These are phyloP conservation scores for Aphaenogaster floridana DNA, from an alignment of 1,140 invertebrate genomes.

Conservation along the genomic window DNA sequence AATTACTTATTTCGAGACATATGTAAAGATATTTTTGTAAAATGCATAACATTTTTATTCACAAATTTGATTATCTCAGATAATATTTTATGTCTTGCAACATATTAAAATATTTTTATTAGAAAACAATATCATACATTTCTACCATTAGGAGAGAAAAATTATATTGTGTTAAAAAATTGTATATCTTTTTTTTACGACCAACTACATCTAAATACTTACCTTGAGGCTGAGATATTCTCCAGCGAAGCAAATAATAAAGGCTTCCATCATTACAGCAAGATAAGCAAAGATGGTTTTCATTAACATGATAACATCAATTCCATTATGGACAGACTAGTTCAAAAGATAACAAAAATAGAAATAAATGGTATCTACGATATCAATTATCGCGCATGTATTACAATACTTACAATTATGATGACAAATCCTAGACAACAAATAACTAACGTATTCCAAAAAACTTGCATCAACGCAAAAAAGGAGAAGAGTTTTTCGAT, in stretches of 20 bases:
- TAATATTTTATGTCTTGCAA: background rate
- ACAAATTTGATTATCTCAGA: background rate
- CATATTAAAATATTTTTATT: background rate
- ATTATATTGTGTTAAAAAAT: background rate
- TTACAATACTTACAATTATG: constrained; percentile 34
- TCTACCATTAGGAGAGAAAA: background rate
- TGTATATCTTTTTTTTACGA: too few species aligned
- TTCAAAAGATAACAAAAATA: background rate
- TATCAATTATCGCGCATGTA: background rate
- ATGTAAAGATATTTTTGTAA: too few species aligned
- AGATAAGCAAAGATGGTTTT: background rate
- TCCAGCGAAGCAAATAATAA: constrained; percentile 57
- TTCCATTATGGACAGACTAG: constrained; percentile 24
- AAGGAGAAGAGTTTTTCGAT: background rate
- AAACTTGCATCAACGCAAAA: too few species aligned
- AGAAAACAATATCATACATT: background rate
- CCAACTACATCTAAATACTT: background rate
- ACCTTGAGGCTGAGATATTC: constrained; percentile 53
- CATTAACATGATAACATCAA: background rate
- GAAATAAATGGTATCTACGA: background rate
- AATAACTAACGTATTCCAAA: too few species aligned
- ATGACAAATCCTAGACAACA: background rate
- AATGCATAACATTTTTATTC: too few species aligned
- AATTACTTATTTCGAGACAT: too few species aligned
- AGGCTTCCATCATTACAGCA: constrained; percentile 34